These are phyloP conservation scores for Rhinichthys osculus DNA, from an alignment of 2,797 vertebrate genomes.

Conservation along the genomic window DNA sequence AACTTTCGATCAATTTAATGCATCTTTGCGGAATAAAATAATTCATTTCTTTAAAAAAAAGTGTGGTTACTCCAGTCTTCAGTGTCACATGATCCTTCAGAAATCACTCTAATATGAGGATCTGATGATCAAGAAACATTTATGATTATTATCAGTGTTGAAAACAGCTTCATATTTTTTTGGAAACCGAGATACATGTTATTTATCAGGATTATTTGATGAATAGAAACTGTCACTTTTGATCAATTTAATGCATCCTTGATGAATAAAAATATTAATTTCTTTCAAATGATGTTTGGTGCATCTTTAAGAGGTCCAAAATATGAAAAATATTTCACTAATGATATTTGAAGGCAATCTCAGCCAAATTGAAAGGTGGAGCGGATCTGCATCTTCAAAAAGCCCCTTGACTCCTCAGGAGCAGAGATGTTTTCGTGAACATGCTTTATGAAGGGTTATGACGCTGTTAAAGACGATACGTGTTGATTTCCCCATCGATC, in stretches of 20 bases:
- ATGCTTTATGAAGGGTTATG: not conserved
- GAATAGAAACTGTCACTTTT: not conserved
- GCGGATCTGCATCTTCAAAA: too few species aligned
- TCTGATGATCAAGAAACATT: not conserved
- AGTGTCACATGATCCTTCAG: not conserved
- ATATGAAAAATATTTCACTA: not conserved
- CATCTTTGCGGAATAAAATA: too few species aligned
- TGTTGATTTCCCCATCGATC: conserved; percentile 37
- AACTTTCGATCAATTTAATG: too few species aligned
- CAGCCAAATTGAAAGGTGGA: conserved; percentile 47
- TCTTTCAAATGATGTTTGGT: not conserved
- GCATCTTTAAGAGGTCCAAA: conserved; percentile 15
- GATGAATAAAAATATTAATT: not conserved
- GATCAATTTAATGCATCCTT: not conserved
- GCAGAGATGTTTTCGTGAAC: not conserved
- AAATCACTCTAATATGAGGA: not conserved
- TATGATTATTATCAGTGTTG: too few species aligned
- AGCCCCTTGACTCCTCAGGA: not conserved
- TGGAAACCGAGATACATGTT: too few species aligned
- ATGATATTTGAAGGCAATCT: not conserved
- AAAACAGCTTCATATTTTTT: not conserved
- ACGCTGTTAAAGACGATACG: not conserved
- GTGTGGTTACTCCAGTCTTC: too few species aligned
- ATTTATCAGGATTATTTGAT: too few species aligned
- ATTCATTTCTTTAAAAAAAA: too few species aligned